phyloP scores from a whole-genome alignment of 2,888 invertebrate species.

The Galeopsomyia nigrocyanea region DNA sequence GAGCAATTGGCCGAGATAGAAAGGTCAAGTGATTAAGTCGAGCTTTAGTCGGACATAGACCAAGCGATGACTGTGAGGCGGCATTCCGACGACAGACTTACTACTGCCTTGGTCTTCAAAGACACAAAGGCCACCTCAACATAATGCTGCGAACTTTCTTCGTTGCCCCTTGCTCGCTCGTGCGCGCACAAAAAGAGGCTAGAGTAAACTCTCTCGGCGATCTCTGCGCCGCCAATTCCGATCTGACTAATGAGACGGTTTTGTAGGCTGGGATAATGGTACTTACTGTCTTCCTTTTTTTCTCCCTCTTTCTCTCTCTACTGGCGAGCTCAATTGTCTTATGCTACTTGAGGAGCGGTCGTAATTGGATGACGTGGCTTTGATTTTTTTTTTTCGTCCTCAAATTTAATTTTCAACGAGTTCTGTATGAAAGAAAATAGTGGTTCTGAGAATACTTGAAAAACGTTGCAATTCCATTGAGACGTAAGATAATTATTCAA shows the following conservation, averaged over 20 bases:
- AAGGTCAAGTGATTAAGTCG: neutral
- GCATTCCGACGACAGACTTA: no score
- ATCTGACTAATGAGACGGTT: constrained; percentile 25
- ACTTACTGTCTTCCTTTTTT: neutral
- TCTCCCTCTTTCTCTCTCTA: no score
- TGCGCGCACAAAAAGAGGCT: constrained; percentile 4
- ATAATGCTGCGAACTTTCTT: constrained; percentile 30
- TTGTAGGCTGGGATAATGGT: neutral
- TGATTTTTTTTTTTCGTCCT: no score
- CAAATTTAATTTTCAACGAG: no score
- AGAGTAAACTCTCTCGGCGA: neutral
- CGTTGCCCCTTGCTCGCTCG: neutral
- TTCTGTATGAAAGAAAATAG: no score
- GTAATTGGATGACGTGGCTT: no score
- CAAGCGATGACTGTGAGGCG: neutral
- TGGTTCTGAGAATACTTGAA: no score
- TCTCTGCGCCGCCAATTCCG: constrained; percentile 6
- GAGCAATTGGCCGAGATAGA: neutral
- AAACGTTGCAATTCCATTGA: no score
- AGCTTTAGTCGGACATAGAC: neutral
- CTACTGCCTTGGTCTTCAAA: neutral
- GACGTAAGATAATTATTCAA: no score
- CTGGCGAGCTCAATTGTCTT: no score
- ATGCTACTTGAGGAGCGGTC: no score
- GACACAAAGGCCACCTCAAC: constrained; percentile 20